These are phyloP conservation scores for Dasypogon diadema DNA, from an alignment of 2,888 invertebrate genomes.

Conservation along the genomic window DNA sequence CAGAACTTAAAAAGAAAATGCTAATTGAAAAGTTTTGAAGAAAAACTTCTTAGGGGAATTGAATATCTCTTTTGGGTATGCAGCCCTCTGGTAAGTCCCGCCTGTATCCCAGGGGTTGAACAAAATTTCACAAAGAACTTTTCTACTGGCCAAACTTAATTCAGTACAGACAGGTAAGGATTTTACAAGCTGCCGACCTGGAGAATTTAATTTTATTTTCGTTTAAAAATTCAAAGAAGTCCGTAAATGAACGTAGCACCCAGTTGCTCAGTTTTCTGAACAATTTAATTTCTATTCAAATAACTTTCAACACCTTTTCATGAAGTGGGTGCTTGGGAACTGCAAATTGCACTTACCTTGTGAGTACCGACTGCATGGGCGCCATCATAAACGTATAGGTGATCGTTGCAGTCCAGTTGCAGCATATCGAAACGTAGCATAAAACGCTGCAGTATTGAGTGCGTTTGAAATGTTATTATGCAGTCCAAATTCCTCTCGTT, in stretches of 20 bases:
- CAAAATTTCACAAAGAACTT: background rate
- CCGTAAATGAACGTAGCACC: background rate
- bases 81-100: background rate
- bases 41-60: slow-evolving; percentile 29
- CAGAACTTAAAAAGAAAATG: slow-evolving; percentile 35
- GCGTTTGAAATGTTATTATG: slow-evolving; percentile 93
- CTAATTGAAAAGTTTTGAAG: slow-evolving; percentile 44
- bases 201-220: slow-evolving; percentile 15
- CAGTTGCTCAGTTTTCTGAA: background rate
- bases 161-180: slow-evolving; percentile 5
- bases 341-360: slow-evolving; percentile 75
- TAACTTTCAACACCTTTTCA: slow-evolving; percentile 15
- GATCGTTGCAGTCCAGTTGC: slow-evolving; percentile 94
- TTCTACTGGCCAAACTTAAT: slow-evolving; percentile 16
- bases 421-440: slow-evolving; percentile 94
- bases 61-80: background rate
- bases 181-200: too few relatives aligned
- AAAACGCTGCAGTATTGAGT: slow-evolving; percentile 92
- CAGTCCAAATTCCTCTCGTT: slow-evolving; percentile 93
- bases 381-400: slow-evolving; percentile 92
- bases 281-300: slow-evolving; percentile 16
- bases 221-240: background rate
- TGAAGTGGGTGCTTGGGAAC: background rate
- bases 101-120: background rate
- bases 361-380: slow-evolving; percentile 89